Evolutionary conservation across 2,888 invertebrate genomes (phyloP), one percentile per base, ranked within the genome.

Genomic region (Tetragonisca angustula): DNA sequence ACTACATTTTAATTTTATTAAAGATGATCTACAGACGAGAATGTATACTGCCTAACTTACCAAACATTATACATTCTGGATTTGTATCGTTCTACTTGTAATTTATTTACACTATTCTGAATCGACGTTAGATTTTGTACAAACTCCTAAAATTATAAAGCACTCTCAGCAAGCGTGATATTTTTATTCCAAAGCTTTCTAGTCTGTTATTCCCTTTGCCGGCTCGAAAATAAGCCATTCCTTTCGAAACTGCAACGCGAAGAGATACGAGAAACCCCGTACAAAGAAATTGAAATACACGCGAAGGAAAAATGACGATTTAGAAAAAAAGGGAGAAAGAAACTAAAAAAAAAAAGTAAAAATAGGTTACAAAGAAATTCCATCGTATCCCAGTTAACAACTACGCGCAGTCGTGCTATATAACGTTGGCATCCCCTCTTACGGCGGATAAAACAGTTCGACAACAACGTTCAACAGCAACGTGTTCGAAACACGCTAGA

Each of bases 401-500:
- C 56, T 59, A 15, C 56, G 43, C n/a, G 11, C 24, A 15, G n/a
- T 59, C n/a, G 13, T 2, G n/a, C 56, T 59, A 59, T n/a, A 59
- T n/a, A 59, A 59, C 5, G n/a, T n/a, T 15, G 15, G 15, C 2
- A 59, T 59, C n/a, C 24, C 56, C 15, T n/a, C 56, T 59, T 5
- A 15, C n/a, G n/a, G n/a, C 0, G 17, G 13, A 50, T 17, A 50
- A n/a, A 69, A 27, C 32, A 27, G 19, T 43, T 43, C 43, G 43
- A 9, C 52, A 50, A 74, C 32, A 74, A 32, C 49, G 36, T 43
- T 27, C 62, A 36, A 52, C 27, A 15, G 64, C 6, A 65, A 52
- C 74, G 62, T 43, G 43, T 74, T 64, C 13, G 74, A 52, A 64
- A 75, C 74, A 36, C 36, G 67, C n/a, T 50, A 13, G 73, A 64